A percentile compares a stretch with the other conserved stretches of the same genome.
Evolutionary conservation across 2,797 vertebrate genomes (phyloP).

Genomic region (Takifugu ocellatus): DNA sequence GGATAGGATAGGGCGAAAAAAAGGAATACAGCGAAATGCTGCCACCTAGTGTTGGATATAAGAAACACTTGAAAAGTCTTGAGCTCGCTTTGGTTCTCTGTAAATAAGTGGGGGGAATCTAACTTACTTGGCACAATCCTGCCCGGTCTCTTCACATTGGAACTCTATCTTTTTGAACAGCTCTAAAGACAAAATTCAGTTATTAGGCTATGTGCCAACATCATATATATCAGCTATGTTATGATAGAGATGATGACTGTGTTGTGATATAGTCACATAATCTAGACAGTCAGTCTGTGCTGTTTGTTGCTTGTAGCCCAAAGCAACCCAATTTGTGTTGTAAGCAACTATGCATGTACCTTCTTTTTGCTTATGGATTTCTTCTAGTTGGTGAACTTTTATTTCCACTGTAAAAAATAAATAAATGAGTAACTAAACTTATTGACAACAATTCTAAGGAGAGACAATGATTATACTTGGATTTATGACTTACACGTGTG

Average conservation of each 20-base stretch:
- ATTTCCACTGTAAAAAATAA: slow-evolving; percentile 56
- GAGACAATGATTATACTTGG: background rate
- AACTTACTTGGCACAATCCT: slow-evolving; percentile 64
- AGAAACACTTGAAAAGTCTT: background rate
- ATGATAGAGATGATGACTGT: too few species aligned
- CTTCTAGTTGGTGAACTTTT: slow-evolving; percentile 58
- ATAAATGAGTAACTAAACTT: background rate
- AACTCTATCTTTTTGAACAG: slow-evolving; percentile 63
- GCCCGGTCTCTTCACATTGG: slow-evolving; percentile 69
- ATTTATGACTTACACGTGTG: slow-evolving; percentile 53
- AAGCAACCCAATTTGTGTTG: too few species aligned
- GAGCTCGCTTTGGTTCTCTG: background rate
- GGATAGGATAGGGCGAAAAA: too few species aligned
- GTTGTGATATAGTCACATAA: too few species aligned
- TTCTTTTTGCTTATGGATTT: slow-evolving; percentile 68
- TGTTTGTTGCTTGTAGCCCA: background rate
- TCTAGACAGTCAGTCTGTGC: too few species aligned
- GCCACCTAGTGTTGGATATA: slow-evolving; percentile 55
- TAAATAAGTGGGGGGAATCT: too few species aligned
- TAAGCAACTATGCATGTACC: slow-evolving; percentile 48
- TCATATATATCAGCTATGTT: background rate
- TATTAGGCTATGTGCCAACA: background rate
- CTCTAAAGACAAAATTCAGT: slow-evolving; percentile 47
- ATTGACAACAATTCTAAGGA: background rate
- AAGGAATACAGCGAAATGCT: slow-evolving; percentile 13